phyloP scores from a whole-genome alignment of 2,888 invertebrate species.

The Tachina lurida region DNA sequence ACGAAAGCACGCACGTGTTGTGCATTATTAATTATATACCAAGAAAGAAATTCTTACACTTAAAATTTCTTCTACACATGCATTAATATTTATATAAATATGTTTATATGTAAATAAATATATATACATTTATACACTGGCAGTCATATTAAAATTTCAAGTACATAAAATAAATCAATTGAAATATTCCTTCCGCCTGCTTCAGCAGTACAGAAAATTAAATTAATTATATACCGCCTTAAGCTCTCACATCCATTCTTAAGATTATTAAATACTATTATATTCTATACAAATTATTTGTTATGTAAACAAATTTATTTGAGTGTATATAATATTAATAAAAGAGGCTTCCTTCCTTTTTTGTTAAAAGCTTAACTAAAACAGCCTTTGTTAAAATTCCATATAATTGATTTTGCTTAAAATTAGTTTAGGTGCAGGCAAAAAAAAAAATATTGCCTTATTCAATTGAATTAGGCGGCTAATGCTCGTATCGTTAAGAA shows the following conservation, averaged over 20 bases:
- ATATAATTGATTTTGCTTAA: background rate
- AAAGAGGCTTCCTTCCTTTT: background rate
- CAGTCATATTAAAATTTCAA: slow-evolving; percentile 23
- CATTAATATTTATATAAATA: background rate
- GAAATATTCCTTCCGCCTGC: slow-evolving; percentile 1
- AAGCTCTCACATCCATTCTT: background rate
- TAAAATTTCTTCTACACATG: background rate
- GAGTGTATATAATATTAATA: slow-evolving; percentile 10
- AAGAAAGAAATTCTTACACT: background rate
- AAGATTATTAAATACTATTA: background rate
- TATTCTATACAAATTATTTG: slow-evolving; percentile 8
- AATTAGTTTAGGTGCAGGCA: background rate
- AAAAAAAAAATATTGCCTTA: too few relatives aligned
- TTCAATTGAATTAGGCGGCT: too few relatives aligned
- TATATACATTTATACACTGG: background rate
- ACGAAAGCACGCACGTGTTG: slow-evolving; percentile 59
- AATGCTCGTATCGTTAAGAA: too few relatives aligned
- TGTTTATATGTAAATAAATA: background rate
- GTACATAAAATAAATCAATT: slow-evolving; percentile 27
- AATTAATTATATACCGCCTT: slow-evolving; percentile 30
- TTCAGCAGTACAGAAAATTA: background rate
- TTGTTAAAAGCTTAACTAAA: background rate
- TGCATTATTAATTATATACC: slow-evolving; percentile 60
- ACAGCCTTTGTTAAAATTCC: background rate
- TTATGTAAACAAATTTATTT: slow-evolving; percentile 16